Conservation (phyloP, 1,140 invertebrate species). For the Drosophila tani region DNA sequence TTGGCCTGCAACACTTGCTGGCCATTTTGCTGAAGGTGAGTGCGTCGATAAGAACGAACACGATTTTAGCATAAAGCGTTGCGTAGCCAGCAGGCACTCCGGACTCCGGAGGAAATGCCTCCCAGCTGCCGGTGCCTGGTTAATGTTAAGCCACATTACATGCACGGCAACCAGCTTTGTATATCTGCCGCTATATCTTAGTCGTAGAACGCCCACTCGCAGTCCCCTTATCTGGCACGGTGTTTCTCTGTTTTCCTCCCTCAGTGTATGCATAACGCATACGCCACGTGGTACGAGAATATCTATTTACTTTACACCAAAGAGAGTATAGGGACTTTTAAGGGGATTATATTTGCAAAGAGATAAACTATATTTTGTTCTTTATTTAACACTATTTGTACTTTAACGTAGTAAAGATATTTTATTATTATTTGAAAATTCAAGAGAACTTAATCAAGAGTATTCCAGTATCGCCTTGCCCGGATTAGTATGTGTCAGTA, state of each 20-base stretch:
- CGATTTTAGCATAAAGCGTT: constrained; percentile 31
- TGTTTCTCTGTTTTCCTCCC: not conserved
- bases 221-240: constrained; percentile 8
- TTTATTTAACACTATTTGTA: too few species aligned
- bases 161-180: constrained; percentile 23
- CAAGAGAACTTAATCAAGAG: too few species aligned
- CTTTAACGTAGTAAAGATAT: too few species aligned
- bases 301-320: constrained; percentile 7
- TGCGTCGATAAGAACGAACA: not conserved
- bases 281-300: constrained; percentile 42
- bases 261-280: constrained; percentile 62
- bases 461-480: not conserved
- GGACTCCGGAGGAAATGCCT: constrained; percentile 3
- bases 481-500: constrained; percentile 1
- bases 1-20: constrained; percentile 85
- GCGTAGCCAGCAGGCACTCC: constrained; percentile 29
- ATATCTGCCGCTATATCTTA: constrained; percentile 39
- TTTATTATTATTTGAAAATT: too few species aligned
- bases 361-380: not conserved
- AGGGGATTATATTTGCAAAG: not conserved
- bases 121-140: not conserved
- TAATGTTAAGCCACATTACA: constrained; percentile 46
- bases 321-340: not conserved
- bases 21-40: constrained; percentile 80
- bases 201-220: constrained; percentile 28